Conservation (phyloP, 2,113 vertebrate species). For the Chiloscyllium plagiosum region DNA sequence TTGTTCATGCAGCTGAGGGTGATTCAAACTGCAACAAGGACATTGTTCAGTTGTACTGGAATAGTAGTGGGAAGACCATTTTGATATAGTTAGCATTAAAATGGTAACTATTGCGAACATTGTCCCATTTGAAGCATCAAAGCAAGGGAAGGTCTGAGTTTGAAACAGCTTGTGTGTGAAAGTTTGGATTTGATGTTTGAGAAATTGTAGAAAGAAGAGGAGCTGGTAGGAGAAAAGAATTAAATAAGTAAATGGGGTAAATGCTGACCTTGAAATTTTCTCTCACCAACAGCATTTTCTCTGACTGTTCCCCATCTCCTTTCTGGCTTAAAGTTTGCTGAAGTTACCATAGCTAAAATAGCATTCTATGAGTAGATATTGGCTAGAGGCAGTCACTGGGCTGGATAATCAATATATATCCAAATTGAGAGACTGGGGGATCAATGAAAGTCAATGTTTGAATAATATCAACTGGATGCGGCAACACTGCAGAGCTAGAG, state of each 20-base stretch:
- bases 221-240: neutral
- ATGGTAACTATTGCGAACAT: neutral
- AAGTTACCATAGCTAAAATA: neutral
- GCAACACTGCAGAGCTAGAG: neutral
- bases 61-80: neutral
- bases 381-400: neutral
- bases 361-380: neutral
- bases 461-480: neutral
- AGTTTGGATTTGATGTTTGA: neutral
- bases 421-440: neutral
- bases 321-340: neutral
- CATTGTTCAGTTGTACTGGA: neutral
- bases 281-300: neutral
- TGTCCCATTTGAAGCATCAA: neutral
- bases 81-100: neutral
- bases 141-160: neutral
- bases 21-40: neutral
- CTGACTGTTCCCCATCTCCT: neutral
- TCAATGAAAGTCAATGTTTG: neutral
- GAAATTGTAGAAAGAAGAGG: neutral
- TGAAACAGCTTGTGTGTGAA: neutral
- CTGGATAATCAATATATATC: neutral
- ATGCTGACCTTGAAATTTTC: neutral
- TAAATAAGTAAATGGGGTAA: neutral
- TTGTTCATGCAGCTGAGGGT: neutral